Evolutionary conservation across 2,113 vertebrate species (phyloP).

Genomic region (Empidonax alnorum): DNA sequence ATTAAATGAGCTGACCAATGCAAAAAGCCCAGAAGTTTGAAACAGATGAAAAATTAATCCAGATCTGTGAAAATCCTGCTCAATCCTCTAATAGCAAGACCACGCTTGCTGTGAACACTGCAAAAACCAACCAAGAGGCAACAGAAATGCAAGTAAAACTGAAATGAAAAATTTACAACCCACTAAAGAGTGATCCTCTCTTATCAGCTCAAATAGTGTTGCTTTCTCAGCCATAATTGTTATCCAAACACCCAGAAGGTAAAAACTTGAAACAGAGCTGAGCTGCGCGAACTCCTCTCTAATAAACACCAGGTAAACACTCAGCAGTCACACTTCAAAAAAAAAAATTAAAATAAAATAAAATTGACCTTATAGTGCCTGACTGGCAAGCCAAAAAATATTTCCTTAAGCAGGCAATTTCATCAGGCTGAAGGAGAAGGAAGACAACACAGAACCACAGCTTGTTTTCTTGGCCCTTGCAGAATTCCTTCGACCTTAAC

Average conservation of each 20-base stretch:
- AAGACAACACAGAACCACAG: neutral
- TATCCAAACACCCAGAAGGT: neutral
- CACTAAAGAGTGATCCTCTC: neutral
- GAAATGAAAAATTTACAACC: neutral
- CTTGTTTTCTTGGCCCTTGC: neutral
- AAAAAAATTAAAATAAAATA: neutral
- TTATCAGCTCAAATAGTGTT: neutral
- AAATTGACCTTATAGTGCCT: neutral
- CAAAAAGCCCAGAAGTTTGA: neutral
- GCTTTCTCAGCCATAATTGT: neutral
- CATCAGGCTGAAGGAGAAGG: neutral
- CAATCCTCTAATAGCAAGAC: neutral
- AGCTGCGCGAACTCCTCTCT: neutral
- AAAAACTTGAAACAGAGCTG: neutral
- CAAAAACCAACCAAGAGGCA: neutral
- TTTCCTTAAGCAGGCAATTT: neutral
- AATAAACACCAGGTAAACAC: neutral
- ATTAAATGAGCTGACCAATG: neutral
- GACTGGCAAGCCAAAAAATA: neutral
- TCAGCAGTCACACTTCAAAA: neutral
- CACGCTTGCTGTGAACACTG: neutral
- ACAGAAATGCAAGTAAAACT: constrained; percentile 10
- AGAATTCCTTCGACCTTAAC: neutral
- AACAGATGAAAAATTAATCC: neutral
- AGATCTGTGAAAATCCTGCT: neutral